Evolutionary conservation across 2,888 invertebrate genomes (phyloP), one percentile per base, ranked within the genome.

Genomic region (Drosophila affinis): DNA sequence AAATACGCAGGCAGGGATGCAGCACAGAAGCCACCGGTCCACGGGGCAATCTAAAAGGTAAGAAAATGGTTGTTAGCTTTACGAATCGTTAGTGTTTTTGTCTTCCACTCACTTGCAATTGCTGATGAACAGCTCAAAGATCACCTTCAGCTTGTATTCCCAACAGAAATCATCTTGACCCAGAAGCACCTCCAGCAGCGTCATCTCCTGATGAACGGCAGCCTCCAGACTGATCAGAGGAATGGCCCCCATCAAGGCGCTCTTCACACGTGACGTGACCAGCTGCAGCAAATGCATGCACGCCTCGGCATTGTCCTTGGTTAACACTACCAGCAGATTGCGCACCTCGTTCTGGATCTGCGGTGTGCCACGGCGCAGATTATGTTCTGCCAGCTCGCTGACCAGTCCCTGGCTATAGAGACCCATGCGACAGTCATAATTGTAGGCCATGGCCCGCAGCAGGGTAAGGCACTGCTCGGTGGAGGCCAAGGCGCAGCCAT

Each of bases 161-260:
- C 99, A 99, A 90, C 98, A 98, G 4, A 96, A 95, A 91, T 99
- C 99, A 88, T 98, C 97, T 78, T 97, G 97, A 82, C 97, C 96
- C 2, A 98, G 95, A 52, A 98, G 94, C 0, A 97, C 96, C 1
- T 98, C 97, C 29, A 99, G 92, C 14, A 99, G 93, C 9, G 97
- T 94, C 91, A 99, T 98, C 91, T 98, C 96, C 88, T 98, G 97
- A 4, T 98, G 94, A 1, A 98, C 97, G 3, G 96, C 95, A 3
- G 95, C 94, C 34, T 95, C 95, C 60, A 96, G 92, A 90, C 96
- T 96, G 1, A 95, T 94, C 44, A 95, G 94, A 6, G 96, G 96
- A 17, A 96, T 95, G 71, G 96, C 95, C 3, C 96, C 96, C 91
- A 95, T 93, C 1, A 97, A 92, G 2, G 96, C 96, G 71, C 96